Evolutionary conservation across 30 jellyfish, hydroid and myxozoan species (phyloP), one percentile per base, ranked within the genome.

Genomic region (Turritopsis dohrnii): DNA sequence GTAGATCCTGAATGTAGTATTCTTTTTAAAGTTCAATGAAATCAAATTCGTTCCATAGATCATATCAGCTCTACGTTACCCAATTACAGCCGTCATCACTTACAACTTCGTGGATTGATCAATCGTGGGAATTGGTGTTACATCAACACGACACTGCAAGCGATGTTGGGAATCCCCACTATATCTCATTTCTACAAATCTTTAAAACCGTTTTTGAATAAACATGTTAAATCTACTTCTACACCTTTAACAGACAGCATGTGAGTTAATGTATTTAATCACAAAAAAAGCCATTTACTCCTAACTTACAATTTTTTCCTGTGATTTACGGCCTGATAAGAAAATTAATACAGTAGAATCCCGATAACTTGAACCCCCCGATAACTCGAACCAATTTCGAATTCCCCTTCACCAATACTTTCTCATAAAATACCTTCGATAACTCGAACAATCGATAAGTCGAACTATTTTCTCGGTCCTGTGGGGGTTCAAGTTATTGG

Each of bases 101-200:
- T 92, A 31, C 96, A 89, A 83, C 79, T 94, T 22, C 93, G 99
- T 26, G 99, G 99, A 22, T 84, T 94, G 88, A 84, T 94, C 29
- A 94, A 94, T 85, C 83, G 96, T 66, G 89, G 96, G 27, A 94
- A 94, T 66, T 94, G 99, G 99, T 94, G 99, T 76, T 94, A 88
- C 87, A 94, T 94, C 79, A 94, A 94, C 82, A 96, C 99, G 1
- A 89, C 99, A 8, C 84, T 94, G 80, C 99, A 94, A 82, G 95
- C 96, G 1, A 85, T 94, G 16, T 93, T 94, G 52, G 97, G 96
- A 7, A 83, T 92, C 41, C 72, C 96, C 8, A 76, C 95, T 19
- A 90, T 94, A 72, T 83, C 92, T 71, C 88, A 83, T 23, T 83
- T 94, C 25, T 94, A 90, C 52, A 86, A 86, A 71, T 79, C 97